phyloP scores from a whole-genome alignment of 2,113 vertebrate genomes.

The Hemiprocne comata region DNA sequence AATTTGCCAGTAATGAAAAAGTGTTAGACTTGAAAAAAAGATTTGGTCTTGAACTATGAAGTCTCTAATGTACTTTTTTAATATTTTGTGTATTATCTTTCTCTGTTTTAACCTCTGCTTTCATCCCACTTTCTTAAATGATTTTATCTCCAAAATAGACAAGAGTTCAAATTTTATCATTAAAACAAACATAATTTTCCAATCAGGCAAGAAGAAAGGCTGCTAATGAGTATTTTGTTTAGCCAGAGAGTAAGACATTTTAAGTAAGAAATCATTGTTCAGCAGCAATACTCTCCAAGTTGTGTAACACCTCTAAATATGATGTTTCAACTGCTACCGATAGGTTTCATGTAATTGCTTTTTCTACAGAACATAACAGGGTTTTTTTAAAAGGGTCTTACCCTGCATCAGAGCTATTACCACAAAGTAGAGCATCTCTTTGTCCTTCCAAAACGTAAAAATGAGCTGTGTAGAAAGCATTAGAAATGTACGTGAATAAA shows the following conservation, averaged over 20 bases:
- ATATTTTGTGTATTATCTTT: not conserved
- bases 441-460: slow-evolving; percentile 83
- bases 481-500: slow-evolving; percentile 14
- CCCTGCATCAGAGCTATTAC: slow-evolving; percentile 88
- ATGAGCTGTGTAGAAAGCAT: slow-evolving; percentile 74
- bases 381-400: slow-evolving; percentile 72
- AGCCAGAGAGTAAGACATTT: not conserved
- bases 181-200: not conserved
- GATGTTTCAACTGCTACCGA: not conserved
- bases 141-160: not conserved
- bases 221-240: not conserved
- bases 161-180: not conserved
- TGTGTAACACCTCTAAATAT: not conserved
- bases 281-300: not conserved
- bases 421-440: slow-evolving; percentile 90
- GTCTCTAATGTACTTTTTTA: not conserved
- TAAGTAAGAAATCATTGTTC: not conserved
- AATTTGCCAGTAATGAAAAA: not conserved
- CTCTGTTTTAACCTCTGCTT: not conserved
- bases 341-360: not conserved
- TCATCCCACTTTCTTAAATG: not conserved
- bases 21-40: not conserved
- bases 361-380: not conserved
- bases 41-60: not conserved
- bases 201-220: not conserved